Conservation (phyloP, 2,888 invertebrate species). For the Dolichopus griseipennis region DNA sequence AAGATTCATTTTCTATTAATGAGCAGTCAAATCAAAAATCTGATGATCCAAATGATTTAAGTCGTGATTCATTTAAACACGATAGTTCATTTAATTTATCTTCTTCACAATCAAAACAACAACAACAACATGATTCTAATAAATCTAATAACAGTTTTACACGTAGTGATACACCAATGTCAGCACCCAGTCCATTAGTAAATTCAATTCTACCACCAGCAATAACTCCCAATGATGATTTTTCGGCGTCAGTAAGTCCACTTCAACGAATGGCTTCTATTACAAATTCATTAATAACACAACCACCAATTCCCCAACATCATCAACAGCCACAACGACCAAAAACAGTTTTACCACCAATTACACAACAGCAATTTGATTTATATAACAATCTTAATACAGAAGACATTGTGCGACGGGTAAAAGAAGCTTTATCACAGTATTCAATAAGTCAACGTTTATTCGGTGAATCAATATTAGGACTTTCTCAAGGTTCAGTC, state of each 20-base stretch:
- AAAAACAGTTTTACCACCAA: conserved; percentile 93
- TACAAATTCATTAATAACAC: conserved; percentile 90
- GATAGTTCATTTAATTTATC: conserved; percentile 77
- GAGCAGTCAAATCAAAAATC: conserved; percentile 58
- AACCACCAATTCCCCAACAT: conserved; percentile 77
- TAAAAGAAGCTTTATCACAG: conserved; percentile 88
- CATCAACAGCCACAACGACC: conserved; percentile 76
- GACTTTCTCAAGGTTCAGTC: conserved; percentile 92
- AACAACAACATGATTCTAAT: conserved; percentile 50
- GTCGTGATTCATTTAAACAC: conserved; percentile 32
- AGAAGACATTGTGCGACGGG: conserved; percentile 94
- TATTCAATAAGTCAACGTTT: conserved; percentile 96
- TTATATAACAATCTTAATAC: conserved; percentile 96
- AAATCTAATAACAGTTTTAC: conserved; percentile 28
- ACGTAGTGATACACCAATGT: conserved; percentile 51
- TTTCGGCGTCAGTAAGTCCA: conserved; percentile 82
- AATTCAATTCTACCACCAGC: conserved; percentile 80
- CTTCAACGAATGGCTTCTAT: conserved; percentile 96
- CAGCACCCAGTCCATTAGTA: conserved; percentile 74
- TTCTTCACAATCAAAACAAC: conserved; percentile 74
- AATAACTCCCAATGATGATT: conserved; percentile 72
- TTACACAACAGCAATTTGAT: conserved; percentile 98
- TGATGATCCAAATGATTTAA: conserved; percentile 48
- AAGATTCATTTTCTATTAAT: conserved; percentile 7
- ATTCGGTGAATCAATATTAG: conserved; percentile 97